Evolutionary conservation across 2,888 invertebrate species (phyloP).

Genomic region (Dusona sp.): DNA sequence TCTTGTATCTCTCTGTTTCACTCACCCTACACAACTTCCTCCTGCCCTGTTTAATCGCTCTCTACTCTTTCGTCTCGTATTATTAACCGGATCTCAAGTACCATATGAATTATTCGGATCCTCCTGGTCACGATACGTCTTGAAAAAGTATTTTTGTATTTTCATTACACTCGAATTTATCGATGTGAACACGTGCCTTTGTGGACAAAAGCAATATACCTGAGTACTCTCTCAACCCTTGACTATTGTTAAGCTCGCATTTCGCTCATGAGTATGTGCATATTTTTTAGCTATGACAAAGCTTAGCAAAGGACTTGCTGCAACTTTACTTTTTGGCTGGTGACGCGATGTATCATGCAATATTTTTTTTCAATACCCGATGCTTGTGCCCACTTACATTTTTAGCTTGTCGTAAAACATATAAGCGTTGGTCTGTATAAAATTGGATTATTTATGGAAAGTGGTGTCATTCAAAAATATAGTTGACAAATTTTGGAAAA

Average conservation of each 20-base stretch:
- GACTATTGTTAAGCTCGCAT: slow-evolving; percentile 37
- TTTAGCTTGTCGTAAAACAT: not conserved
- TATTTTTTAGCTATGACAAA: slow-evolving; percentile 23
- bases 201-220: slow-evolving; percentile 60
- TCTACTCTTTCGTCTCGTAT: slow-evolving; percentile 44
- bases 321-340: slow-evolving; percentile 22
- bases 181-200: slow-evolving; percentile 74
- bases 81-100: slow-evolving; percentile 27
- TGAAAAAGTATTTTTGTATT: slow-evolving; percentile 64
- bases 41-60: slow-evolving; percentile 43
- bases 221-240: slow-evolving; percentile 48
- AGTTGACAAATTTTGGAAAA: not conserved
- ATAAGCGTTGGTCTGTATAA: not conserved
- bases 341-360: not conserved
- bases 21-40: slow-evolving; percentile 33
- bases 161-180: slow-evolving; percentile 79
- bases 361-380: not conserved
- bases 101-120: slow-evolving; percentile 13
- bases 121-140: slow-evolving; percentile 6
- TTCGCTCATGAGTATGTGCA: not conserved
- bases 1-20: slow-evolving; percentile 54
- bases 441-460: not conserved
- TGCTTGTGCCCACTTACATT: not conserved
- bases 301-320: not conserved
- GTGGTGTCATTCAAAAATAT: not conserved